phyloP scores from a whole-genome alignment of 2,797 vertebrate species.

The Hybognathus amarus region DNA sequence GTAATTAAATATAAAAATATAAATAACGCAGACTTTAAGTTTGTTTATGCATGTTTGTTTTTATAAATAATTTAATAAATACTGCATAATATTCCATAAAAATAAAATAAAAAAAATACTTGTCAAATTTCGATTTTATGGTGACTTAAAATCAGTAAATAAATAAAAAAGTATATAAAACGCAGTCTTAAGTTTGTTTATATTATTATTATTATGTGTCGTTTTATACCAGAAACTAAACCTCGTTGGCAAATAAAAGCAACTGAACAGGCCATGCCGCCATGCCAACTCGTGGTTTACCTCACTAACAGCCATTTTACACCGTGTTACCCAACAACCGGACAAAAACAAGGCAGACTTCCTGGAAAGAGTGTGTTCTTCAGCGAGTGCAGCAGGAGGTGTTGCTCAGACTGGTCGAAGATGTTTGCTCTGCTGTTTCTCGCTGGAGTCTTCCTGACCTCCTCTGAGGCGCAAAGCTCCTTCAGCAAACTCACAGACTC shows the following conservation, averaged over 20 bases:
- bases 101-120: no score
- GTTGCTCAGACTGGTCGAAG: slow-evolving; percentile 51
- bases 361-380: slow-evolving; percentile 4
- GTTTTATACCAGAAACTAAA: not conserved
- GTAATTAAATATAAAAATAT: no score
- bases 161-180: no score
- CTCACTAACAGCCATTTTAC: not conserved
- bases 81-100: no score
- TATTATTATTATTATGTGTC: not conserved
- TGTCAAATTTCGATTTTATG: no score
- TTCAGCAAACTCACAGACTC: slow-evolving; percentile 43
- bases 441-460: slow-evolving; percentile 49
- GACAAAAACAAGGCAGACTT: not conserved
- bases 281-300: not conserved
- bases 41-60: no score
- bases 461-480: slow-evolving; percentile 47
- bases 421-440: slow-evolving; percentile 67
- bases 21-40: not conserved
- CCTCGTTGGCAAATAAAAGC: not conserved
- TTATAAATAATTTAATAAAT: no score
- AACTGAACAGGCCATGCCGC: not conserved
- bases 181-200: not conserved
- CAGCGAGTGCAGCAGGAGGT: not conserved
- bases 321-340: not conserved
- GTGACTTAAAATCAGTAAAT: no score